phyloP scores from a whole-genome alignment of 23 tunicate genomes.

The Trididemnum miniatum region DNA sequence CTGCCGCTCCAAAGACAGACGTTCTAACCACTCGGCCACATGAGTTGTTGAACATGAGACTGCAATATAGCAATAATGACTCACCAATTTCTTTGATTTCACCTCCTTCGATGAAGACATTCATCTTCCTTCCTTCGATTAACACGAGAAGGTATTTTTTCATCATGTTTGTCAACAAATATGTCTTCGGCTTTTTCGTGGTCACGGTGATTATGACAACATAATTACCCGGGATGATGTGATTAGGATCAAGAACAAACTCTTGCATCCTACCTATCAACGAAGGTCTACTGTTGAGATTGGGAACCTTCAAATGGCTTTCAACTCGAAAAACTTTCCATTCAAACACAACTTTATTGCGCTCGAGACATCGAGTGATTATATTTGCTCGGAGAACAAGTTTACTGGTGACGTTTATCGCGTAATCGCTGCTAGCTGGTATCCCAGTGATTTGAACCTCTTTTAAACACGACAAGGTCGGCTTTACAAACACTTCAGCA shows the following conservation, averaged over 20 bases:
- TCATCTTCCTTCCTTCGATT: neutral
- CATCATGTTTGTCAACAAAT: neutral
- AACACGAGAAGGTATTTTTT: neutral
- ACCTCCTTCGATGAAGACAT: neutral
- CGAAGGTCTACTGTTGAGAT: neutral
- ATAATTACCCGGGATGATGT: neutral
- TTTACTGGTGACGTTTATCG: neutral
- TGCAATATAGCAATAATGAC: too few species aligned
- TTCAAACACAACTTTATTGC: neutral
- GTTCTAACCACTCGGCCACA: too few species aligned
- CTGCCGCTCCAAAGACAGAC: too few species aligned
- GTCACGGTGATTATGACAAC: neutral
- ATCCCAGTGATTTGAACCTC: neutral
- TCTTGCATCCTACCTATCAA: neutral
- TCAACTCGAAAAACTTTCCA: neutral
- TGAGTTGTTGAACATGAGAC: too few species aligned
- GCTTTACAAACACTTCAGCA: neutral
- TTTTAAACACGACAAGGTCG: neutral
- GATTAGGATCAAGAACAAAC: neutral
- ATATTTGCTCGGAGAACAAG: neutral
- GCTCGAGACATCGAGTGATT: neutral
- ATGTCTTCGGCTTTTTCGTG: neutral
- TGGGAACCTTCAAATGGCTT: neutral
- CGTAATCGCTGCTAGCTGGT: neutral
- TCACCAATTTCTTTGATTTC: slow-evolving; percentile 9